Base-by-base conservation (phyloP, 1,140 invertebrate species). In the Ceratina japonica region DNA sequence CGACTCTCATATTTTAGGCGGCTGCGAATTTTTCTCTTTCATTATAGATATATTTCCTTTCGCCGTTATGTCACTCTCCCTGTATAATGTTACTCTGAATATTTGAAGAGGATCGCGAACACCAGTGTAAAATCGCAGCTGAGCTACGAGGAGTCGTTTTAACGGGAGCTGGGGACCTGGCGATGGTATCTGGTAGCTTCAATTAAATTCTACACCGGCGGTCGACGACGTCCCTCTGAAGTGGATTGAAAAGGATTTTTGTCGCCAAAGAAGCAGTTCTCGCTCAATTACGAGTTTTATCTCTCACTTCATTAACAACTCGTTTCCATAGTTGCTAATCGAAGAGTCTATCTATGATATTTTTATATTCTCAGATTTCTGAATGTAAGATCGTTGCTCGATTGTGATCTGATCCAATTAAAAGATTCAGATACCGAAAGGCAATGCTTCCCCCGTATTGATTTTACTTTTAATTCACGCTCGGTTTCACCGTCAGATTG, bases 191-290 rank as follows among this genome's bases (percentile, higher is more conserved):
- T 7, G 3, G 68, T 70, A 56, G 37, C 68, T 20, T 70, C 52
- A 70, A 70, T 70, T 70, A 70, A 70, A 58, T 58, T 13, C 68
- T 56, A 70, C 52, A 70, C 68, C 68, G 52, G 44, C 24, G 64
- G 24, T 13, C 12, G 52, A 31, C 68, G 51, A 70, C 68, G 52
- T 70, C 56, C 52, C 56, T 70, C 37, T 49, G n/a, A 70, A 69
- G 52, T n/a, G 22, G 68, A 58, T 70, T 58, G 68, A 70, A 70
- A 52, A 70, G 68, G 52, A 70, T 70, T 70, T 56, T 56, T 70
- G 68, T 56, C 68, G 56, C 13, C 31, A 12, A 22, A n/a, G 52
- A 22, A 22, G 18, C 13, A 31, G 20, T 5, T n/a, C 37, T 37
- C 16, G 12, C 18, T 54, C n/a, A 8, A 27, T 64, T 49, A 49